These are phyloP conservation scores for Euproctis similis DNA, from an alignment of 2,888 invertebrate species.

Conservation along the genomic window DNA sequence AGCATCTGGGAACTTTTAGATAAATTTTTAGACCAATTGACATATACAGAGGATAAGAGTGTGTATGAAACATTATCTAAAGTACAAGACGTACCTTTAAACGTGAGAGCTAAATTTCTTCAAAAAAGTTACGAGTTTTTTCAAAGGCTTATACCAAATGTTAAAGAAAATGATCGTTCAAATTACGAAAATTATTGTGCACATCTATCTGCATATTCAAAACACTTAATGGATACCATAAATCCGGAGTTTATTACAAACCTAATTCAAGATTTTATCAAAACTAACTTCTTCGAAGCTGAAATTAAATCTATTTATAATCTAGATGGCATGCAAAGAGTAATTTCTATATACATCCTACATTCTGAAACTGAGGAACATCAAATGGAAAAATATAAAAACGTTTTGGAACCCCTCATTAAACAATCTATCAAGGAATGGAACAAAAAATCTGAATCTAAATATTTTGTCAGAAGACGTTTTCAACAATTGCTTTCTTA, in stretches of 20 bases:
- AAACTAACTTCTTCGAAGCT: constrained; percentile 25
- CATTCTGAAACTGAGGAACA: constrained; percentile 29
- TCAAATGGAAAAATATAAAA: constrained; percentile 36
- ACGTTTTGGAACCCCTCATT: constrained; percentile 35
- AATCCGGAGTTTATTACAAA: constrained; percentile 32
- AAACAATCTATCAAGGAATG: constrained; percentile 28
- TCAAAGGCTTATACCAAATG: constrained; percentile 23
- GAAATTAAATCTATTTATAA: constrained; percentile 3
- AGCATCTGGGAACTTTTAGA: constrained; percentile 39
- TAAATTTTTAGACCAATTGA: constrained; percentile 43
- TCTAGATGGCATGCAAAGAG: constrained; percentile 16
- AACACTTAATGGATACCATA: constrained; percentile 35
- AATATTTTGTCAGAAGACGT: constrained; percentile 15
- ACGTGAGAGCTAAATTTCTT: constrained; percentile 35
- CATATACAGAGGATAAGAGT: constrained; percentile 41
- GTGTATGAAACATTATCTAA: constrained; percentile 36
- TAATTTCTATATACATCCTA: constrained; percentile 39
- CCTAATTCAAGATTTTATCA: constrained; percentile 33
- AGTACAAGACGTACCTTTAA: constrained; percentile 29
- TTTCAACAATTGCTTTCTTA: constrained; percentile 19
- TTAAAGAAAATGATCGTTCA: constrained; percentile 18
- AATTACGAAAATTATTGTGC: constrained; percentile 17
- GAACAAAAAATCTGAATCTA: constrained; percentile 20
- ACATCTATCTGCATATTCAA: constrained; percentile 26
- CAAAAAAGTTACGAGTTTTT: constrained; percentile 42